phyloP scores from a whole-genome alignment of 2,888 invertebrate species.

The Tinea semifulvella region DNA sequence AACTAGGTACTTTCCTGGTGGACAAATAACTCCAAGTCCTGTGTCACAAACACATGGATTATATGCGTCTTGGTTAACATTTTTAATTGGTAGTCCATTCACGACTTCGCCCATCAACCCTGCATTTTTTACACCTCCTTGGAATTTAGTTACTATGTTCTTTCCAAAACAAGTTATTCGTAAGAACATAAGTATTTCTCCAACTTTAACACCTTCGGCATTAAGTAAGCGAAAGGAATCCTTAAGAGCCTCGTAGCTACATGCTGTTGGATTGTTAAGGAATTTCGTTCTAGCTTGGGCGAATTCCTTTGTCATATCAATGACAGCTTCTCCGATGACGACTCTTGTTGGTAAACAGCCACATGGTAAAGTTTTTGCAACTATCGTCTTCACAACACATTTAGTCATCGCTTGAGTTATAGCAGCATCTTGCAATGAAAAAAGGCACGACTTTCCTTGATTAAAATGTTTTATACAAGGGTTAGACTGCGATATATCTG shows the following conservation, averaged over 20 bases:
- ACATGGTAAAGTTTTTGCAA: slow-evolving; percentile 69
- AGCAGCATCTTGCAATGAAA: slow-evolving; percentile 65
- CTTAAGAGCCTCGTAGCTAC: slow-evolving; percentile 67
- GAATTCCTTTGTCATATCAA: slow-evolving; percentile 69
- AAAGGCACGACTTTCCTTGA: slow-evolving; percentile 75
- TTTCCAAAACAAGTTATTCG: slow-evolving; percentile 74
- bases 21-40: slow-evolving; percentile 21
- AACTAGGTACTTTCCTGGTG: not conserved
- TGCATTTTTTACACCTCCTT: slow-evolving; percentile 33
- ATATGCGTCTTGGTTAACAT: slow-evolving; percentile 22
- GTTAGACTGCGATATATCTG: slow-evolving; percentile 40
- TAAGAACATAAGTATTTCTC: slow-evolving; percentile 68
- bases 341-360: slow-evolving; percentile 72
- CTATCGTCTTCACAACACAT: slow-evolving; percentile 65
- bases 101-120: slow-evolving; percentile 22
- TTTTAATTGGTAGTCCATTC: slow-evolving; percentile 19
- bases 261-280: slow-evolving; percentile 49
- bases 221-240: slow-evolving; percentile 66
- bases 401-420: slow-evolving; percentile 58
- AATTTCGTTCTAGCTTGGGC: slow-evolving; percentile 62
- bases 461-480: slow-evolving; percentile 60
- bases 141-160: slow-evolving; percentile 72
- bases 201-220: slow-evolving; percentile 56
- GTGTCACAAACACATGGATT: slow-evolving; percentile 19
- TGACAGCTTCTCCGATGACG: slow-evolving; percentile 63